A percentile compares a stretch with the other conserved stretches of the same genome.
phyloP scores from a whole-genome alignment of 2,888 invertebrate genomes.

The Silvanus unidentatus region DNA sequence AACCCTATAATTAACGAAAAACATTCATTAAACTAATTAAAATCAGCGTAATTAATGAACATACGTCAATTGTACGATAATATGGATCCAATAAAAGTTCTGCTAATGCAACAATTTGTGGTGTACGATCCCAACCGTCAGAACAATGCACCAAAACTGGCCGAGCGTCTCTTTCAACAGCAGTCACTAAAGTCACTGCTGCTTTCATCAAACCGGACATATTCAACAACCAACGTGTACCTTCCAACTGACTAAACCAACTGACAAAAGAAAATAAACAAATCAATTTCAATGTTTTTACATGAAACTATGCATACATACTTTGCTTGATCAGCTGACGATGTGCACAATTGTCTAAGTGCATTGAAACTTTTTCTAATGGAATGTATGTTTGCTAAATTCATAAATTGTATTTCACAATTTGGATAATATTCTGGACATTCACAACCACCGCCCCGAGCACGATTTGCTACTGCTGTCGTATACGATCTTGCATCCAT shows the following conservation, averaged over 20 bases:
- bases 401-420: constrained; percentile 96
- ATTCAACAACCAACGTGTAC: constrained; percentile 87
- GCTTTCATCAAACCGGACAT: constrained; percentile 79
- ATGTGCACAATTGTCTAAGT: constrained; percentile 71
- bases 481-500: constrained; percentile 95
- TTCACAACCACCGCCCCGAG: constrained; percentile 95
- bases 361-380: constrained; percentile 90
- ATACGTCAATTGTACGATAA: constrained; percentile 86
- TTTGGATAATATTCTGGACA: constrained; percentile 92
- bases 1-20: constrained; percentile 59
- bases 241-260: constrained; percentile 84
- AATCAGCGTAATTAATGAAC: constrained; percentile 19
- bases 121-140: constrained; percentile 98
- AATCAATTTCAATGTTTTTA: background rate
- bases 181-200: constrained; percentile 72
- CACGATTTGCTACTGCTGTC: constrained; percentile 92
- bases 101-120: constrained; percentile 91
- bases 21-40: constrained; percentile 2
- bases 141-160: constrained; percentile 97
- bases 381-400: constrained; percentile 93
- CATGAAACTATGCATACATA: constrained; percentile 42
- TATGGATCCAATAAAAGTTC: constrained; percentile 89
- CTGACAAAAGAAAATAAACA: constrained; percentile 48
- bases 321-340: constrained; percentile 74
- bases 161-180: constrained; percentile 72